Evolutionary conservation across 2,888 invertebrate genomes (phyloP).

Genomic region (Xanthia togata): DNA sequence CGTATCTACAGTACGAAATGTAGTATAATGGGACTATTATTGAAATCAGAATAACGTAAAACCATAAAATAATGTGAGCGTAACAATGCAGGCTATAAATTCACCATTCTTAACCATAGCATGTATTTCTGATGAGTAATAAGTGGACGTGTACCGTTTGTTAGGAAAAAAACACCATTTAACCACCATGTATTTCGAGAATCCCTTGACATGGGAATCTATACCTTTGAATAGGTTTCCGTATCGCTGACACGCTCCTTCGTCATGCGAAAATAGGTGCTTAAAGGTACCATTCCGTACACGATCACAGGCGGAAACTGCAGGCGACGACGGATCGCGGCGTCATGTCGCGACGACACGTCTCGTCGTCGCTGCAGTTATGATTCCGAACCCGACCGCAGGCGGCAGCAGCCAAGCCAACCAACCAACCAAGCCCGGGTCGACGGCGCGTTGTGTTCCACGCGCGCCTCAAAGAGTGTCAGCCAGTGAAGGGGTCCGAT

Average conservation of each 20-base stretch:
- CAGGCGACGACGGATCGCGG: too few relatives aligned
- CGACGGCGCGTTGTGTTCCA: too few relatives aligned
- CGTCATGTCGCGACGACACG: too few relatives aligned
- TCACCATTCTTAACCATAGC: constrained; percentile 30
- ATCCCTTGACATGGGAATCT: constrained; percentile 47
- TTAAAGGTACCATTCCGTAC: not conserved
- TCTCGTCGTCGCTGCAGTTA: too few relatives aligned
- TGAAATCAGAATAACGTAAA: constrained; percentile 65
- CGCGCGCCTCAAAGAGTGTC: too few relatives aligned
- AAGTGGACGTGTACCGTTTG: constrained; percentile 29
- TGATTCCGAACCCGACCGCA: too few relatives aligned
- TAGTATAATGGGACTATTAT: constrained; percentile 54
- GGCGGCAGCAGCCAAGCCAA: too few relatives aligned
- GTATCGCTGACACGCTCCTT: constrained; percentile 52
- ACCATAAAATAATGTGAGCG: constrained; percentile 58
- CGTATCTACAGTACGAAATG: constrained; percentile 55
- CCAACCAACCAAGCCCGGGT: too few relatives aligned
- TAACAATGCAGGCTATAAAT: constrained; percentile 49
- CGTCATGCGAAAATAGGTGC: constrained; percentile 54
- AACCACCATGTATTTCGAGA: constrained; percentile 29
- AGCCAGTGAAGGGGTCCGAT: too few relatives aligned
- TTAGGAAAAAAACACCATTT: constrained; percentile 26
- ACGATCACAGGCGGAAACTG: too few relatives aligned
- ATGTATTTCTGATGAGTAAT: constrained; percentile 31
- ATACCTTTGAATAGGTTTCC: constrained; percentile 33